These are phyloP conservation scores for Strix aluco DNA, from an alignment of 2,113 vertebrate genomes.

Conservation along the genomic window DNA sequence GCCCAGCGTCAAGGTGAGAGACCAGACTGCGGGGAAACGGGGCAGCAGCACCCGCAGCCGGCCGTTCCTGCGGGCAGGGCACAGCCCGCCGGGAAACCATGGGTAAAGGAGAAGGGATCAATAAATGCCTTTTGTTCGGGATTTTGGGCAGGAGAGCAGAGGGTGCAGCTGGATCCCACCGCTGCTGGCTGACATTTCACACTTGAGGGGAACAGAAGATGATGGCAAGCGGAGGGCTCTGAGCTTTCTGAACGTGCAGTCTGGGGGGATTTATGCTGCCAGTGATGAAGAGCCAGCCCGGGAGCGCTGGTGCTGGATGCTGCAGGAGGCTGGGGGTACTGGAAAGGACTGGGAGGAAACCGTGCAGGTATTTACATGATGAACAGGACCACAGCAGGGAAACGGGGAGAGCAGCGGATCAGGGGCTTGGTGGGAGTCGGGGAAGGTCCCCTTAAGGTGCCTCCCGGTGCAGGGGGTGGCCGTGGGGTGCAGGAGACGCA, in stretches of 20 bases:
- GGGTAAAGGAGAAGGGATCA: background rate
- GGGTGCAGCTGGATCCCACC: background rate
- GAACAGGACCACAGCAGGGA: background rate
- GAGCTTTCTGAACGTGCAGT: background rate
- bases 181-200: background rate
- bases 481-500: background rate
- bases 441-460: background rate
- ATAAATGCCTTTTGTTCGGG: background rate
- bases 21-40: rapidly evolving
- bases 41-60: background rate
- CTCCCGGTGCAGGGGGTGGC: rapidly evolving
- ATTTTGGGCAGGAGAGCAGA: background rate
- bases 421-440: background rate
- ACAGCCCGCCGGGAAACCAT: background rate
- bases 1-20: background rate
- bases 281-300: background rate
- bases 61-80: rapidly evolving
- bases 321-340: background rate
- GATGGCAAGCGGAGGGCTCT: background rate
- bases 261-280: background rate
- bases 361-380: rapidly evolving
- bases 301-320: background rate
- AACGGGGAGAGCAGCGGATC: background rate
- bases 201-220: background rate
- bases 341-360: background rate